Base-by-base conservation (phyloP, 2,888 invertebrate species). In the Rotaria socialis region DNA sequence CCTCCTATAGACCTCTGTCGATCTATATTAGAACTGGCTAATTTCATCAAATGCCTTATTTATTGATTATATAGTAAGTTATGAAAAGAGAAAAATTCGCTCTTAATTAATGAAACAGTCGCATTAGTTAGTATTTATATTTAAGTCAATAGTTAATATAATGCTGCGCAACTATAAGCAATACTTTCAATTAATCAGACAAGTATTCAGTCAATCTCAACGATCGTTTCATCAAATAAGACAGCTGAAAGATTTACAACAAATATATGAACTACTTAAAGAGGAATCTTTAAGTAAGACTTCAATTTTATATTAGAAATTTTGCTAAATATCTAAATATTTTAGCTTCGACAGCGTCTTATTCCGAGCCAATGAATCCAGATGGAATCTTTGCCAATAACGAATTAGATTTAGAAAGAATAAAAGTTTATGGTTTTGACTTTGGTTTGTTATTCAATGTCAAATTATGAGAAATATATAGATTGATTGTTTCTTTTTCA, bases 371-470 rank as follows among this genome's bases (percentile, higher is more conserved):
- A 87, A 87, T 89, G 35, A 88, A 95, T 90, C 93, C 94, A 0
- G 93, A 93, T 89, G 96, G 95, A 75, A 96, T 98, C 4, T 98
- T 97, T 92, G 96, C 96, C 19, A 97, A 97, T 91, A 98, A 98
- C 92, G 97, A 97, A 90, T 92, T 97, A 87, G 95, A 96, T 91
- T 92, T 98, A 86, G 93, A 94, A 88, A 95, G 96, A 91, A 95
- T 98, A 74, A 94, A 95, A 89, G 96, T 97, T 0, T 97, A 96
- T 92, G 92, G 98, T 75, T 98, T 98, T 92, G 98, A 98, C 92
- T 98, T 98, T 92, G 98, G 67, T 67, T 67, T 35, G 67, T 67
- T 2, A 35, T 35, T 35, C 35, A 35, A 35, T 35, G 35, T 35
- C 2, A 35, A 35, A 35, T 35, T 35, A 35, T 35, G 35, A 35